Evolutionary conservation across 2,888 invertebrate genomes (phyloP).

Genomic region (Athalia cordata): DNA sequence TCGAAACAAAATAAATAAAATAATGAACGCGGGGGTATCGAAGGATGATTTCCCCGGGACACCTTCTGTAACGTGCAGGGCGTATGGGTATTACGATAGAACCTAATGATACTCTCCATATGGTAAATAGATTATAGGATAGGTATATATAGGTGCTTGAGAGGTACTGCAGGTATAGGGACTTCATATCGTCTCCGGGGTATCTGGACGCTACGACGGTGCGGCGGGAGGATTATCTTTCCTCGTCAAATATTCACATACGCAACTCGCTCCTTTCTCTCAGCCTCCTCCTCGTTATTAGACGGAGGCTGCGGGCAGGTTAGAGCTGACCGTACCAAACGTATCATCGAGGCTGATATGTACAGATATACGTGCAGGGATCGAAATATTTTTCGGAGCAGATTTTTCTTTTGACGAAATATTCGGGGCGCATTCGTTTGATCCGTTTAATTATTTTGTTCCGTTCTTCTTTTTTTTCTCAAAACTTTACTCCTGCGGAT

Average conservation of each 20-base stretch:
- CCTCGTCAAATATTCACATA: constrained; percentile 3
- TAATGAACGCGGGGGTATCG: background rate
- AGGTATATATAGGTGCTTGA: background rate
- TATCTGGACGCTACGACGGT: background rate
- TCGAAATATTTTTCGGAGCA: no score
- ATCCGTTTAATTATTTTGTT: no score
- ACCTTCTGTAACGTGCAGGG: background rate
- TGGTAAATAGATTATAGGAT: constrained; percentile 11
- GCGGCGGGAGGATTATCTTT: constrained; percentile 14
- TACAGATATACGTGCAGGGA: background rate
- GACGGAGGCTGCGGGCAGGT: constrained; percentile 36
- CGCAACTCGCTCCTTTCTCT: constrained; percentile 27
- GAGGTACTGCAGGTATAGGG: constrained; percentile 2
- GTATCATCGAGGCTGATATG: constrained; percentile 13
- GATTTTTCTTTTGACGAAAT: no score
- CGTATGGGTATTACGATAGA: background rate
- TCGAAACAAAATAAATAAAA: background rate
- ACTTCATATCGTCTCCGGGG: constrained; percentile 14
- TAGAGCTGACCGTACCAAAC: constrained; percentile 25
- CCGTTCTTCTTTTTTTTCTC: no score
- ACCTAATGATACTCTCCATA: constrained; percentile 6
- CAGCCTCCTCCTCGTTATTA: constrained; percentile 14
- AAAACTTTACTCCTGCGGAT: no score
- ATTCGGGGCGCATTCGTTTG: no score
- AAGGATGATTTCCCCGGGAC: background rate